Conservation (phyloP, 2,113 vertebrate genomes). For the Sigmodon hispidus region DNA sequence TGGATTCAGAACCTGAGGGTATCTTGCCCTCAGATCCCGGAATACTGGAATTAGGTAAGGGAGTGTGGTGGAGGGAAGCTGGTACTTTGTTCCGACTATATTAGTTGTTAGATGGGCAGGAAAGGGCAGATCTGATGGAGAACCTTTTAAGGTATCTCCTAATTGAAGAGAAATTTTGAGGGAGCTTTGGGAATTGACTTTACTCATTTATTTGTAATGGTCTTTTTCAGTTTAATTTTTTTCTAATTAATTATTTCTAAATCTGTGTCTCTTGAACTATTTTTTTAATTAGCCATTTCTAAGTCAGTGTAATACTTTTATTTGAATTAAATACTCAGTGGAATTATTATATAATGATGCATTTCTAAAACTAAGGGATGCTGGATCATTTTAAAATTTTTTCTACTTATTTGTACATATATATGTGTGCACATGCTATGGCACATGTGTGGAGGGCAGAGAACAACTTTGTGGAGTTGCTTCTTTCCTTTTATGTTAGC, state of each 20-base stretch:
- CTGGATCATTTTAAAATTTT: too few species aligned
- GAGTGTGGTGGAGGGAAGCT: neutral
- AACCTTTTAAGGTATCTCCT: constrained; percentile 30
- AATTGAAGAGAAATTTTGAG: neutral
- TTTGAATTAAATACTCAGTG: constrained; percentile 1
- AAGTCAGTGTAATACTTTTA: constrained; percentile 35
- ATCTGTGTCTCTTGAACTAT: constrained; percentile 14
- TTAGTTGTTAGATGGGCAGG: neutral
- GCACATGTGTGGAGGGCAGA: neutral
- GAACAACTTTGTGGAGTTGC: neutral
- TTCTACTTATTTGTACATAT: neutral
- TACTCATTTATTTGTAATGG: neutral
- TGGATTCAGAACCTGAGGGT: neutral
- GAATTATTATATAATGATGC: constrained; percentile 39
- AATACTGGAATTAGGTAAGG: neutral
- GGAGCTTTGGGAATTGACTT: constrained; percentile 13
- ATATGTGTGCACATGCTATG: neutral
- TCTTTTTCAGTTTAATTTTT: constrained; percentile 41
- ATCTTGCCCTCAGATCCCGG: neutral
- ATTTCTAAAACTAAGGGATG: constrained; percentile 34
- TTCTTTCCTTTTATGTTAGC: neutral
- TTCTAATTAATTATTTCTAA: constrained; percentile 48
- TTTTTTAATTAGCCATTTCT: constrained; percentile 47
- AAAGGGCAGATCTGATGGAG: constrained; percentile 8
- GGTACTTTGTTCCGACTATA: neutral